A percentile compares a stretch with the other conserved stretches of the same genome.
Evolutionary conservation across 2,113 vertebrate genomes (phyloP).

Genomic region (Neodon shergylaensis): DNA sequence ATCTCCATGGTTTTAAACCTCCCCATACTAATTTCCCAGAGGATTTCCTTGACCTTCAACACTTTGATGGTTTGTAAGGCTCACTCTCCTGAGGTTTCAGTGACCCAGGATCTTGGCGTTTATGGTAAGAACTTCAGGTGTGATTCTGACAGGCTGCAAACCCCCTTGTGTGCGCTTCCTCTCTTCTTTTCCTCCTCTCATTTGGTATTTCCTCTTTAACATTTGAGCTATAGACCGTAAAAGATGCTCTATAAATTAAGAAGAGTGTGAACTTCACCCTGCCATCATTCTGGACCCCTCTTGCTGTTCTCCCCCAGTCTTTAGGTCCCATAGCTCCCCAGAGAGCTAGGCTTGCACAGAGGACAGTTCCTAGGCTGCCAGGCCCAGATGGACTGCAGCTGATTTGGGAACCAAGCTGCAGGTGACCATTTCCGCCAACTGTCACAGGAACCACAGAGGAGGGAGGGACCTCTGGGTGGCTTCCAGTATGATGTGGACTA

Average conservation of each 20-base stretch:
- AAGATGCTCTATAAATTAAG: neutral
- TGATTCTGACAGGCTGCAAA: neutral
- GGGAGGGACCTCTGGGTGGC: neutral
- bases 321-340: neutral
- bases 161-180: neutral
- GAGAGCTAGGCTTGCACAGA: neutral
- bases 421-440: neutral
- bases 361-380: neutral
- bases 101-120: conserved; percentile 2
- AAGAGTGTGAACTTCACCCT: conserved; percentile 24
- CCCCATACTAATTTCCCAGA: conserved; percentile 39
- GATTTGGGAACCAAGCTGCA: neutral
- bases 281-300: neutral
- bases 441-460: neutral
- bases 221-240: neutral
- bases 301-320: neutral
- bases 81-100: neutral
- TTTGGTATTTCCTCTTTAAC: neutral
- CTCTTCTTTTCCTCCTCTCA: neutral
- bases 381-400: neutral
- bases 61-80: conserved; percentile 2
- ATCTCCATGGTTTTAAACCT: conserved; percentile 5
- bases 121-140: conserved; percentile 35
- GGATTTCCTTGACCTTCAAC: neutral
- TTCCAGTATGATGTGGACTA: neutral